Evolutionary conservation across 2,113 vertebrate species (phyloP).

Genomic region (Sturnus vulgaris): DNA sequence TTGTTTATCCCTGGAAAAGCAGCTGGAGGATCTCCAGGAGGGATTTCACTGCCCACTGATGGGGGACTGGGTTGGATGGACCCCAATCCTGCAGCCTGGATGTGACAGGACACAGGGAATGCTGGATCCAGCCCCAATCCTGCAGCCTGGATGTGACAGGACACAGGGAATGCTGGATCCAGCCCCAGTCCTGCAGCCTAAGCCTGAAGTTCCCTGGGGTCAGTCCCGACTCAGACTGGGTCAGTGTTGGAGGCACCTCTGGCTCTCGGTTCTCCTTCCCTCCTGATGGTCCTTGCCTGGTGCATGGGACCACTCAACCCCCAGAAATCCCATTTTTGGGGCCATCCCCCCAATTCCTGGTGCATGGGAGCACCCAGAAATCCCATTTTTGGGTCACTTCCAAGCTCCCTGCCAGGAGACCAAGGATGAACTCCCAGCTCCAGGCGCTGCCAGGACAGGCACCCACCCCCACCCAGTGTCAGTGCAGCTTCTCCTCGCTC

Average conservation of each 20-base stretch:
- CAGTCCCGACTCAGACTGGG: not conserved
- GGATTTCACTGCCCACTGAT: not conserved
- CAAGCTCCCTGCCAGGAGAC: not conserved
- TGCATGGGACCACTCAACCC: fast-evolving
- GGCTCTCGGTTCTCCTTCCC: not conserved
- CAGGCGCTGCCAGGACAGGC: not conserved
- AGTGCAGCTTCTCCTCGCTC: not conserved
- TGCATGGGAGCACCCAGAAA: not conserved
- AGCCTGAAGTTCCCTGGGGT: fast-evolving
- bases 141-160: not conserved
- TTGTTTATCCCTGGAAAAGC: not conserved
- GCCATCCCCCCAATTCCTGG: not conserved
- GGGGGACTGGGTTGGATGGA: not conserved
- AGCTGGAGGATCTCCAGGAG: not conserved
- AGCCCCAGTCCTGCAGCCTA: not conserved
- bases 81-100: not conserved
- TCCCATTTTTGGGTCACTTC: not conserved
- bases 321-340: not conserved
- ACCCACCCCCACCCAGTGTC: not conserved
- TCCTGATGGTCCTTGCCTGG: not conserved
- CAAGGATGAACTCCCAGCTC: not conserved
- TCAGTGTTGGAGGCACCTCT: not conserved
- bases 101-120: fast-evolving
- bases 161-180: not conserved
- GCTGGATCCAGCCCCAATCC: not conserved